Base-by-base conservation (phyloP, 2,888 invertebrate genomes). In the Mycalesis mineus region DNA sequence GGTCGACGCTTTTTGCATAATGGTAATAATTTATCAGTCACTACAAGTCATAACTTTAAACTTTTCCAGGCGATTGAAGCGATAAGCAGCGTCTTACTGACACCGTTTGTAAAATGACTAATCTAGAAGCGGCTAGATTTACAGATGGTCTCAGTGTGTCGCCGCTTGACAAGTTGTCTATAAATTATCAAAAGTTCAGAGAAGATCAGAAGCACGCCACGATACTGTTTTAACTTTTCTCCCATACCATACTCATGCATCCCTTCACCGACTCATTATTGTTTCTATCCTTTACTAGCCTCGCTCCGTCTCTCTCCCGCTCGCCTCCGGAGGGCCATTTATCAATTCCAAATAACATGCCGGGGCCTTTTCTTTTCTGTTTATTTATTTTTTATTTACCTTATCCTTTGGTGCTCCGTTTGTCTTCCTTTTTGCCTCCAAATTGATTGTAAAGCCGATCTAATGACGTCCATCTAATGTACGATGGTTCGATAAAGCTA, bases 301-400 rank as follows among this genome's bases (percentile, higher is more conserved):
- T 79, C 84, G 84, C 80, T 84, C 68, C 68, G 70, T 85, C 80
- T 74, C 72, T 61, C 67, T 88, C 80, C 54, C 74, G 67, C 85
- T 74, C 86, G 74, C 81, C 87, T 85, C 77, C 75, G 83, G 82
- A 79, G 81, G 83, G 79, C 84, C 83, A 89, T 89, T 89, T 89
- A 89, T 89, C 89, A 88, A 89, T 86, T 84, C 89, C 84, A 88
- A 89, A 88, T 88, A 89, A 88, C 88, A 87, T 88, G 82, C 82
- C 84, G 83, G 84, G 84, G 75, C 79, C 82, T 83, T 88, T 87
- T 84, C 80, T 81, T 76, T 75, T 80, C 69, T 81, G 82, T 86
- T 84, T 88, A 75, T 88, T 88, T 87, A 74, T 87, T 87, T 87
- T 88, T 87, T 88, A 83, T 85, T 88, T 84, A 84, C 81, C 74